phyloP scores from a whole-genome alignment of 37 sponge, comb jelly and placozoan species.

The Aplysina aerophoba region DNA sequence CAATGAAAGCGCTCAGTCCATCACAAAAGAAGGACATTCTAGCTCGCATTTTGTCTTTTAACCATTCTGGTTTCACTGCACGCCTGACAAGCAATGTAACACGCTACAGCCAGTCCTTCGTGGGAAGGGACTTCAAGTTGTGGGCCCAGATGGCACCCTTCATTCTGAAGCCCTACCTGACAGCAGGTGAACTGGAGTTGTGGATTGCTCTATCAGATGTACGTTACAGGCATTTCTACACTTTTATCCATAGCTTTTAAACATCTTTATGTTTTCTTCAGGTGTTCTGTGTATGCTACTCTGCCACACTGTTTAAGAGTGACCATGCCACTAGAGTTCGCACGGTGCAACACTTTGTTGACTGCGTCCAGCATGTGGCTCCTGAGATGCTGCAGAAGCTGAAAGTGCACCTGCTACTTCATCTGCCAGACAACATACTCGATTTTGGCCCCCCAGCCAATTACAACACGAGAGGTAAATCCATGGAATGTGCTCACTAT shows the following conservation, averaged over 20 bases:
- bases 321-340: background rate
- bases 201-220: constrained; percentile 16
- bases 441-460: constrained; percentile 50
- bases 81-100: constrained; percentile 19
- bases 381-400: constrained; percentile 26
- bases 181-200: constrained; percentile 2
- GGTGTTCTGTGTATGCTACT: background rate
- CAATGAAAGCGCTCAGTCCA: constrained; percentile 20
- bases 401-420: constrained; percentile 56
- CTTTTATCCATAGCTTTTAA: background rate
- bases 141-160: constrained; percentile 49
- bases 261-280: background rate
- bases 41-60: constrained; percentile 29
- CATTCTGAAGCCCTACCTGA: constrained; percentile 37
- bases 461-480: constrained; percentile 60
- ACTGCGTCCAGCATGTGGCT: background rate
- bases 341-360: constrained; percentile 26
- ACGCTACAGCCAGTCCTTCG: constrained; percentile 34
- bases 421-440: constrained; percentile 41
- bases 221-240: background rate
- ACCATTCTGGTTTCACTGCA: constrained; percentile 32
- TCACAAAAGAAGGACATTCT: constrained; percentile 29
- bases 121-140: constrained; percentile 52
- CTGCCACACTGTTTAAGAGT: background rate
- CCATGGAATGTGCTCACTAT: background rate